phyloP scores from a whole-genome alignment of 1,140 invertebrate species.

The Oppia nitens region DNA sequence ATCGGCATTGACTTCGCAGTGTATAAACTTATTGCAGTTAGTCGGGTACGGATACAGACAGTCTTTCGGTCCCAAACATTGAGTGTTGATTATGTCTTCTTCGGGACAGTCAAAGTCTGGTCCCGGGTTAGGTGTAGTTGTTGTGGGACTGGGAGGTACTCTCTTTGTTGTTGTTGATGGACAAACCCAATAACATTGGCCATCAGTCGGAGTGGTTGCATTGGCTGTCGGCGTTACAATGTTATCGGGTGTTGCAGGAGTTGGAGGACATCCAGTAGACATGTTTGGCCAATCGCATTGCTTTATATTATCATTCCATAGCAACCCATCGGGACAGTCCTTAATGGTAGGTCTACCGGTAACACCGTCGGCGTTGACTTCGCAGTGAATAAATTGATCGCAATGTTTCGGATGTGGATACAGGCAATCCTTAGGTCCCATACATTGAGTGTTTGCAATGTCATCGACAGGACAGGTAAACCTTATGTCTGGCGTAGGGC shows the following conservation, averaged over 20 bases:
- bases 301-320: slow-evolving; percentile 20
- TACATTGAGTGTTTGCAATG: neutral
- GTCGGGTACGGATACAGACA: neutral
- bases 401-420: neutral
- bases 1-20: neutral
- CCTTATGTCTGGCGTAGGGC: neutral
- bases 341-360: neutral
- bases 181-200: too few relatives aligned
- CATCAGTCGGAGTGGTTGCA: neutral
- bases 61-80: neutral
- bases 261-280: neutral
- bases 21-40: neutral
- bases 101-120: neutral
- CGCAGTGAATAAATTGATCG: neutral
- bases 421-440: neutral
- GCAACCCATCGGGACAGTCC: slow-evolving; percentile 22
- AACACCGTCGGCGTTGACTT: too few relatives aligned
- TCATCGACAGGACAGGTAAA: neutral
- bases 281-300: slow-evolving; percentile 38
- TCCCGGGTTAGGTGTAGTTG: too few relatives aligned
- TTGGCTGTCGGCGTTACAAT: neutral
- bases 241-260: neutral
- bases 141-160: too few relatives aligned
- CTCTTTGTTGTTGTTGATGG: too few relatives aligned
- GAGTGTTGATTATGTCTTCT: neutral